Percentiles rank a stretch among this genome's conserved stretches.
phyloP scores from a whole-genome alignment of 2,888 invertebrate species.

The Theretra japonica region DNA sequence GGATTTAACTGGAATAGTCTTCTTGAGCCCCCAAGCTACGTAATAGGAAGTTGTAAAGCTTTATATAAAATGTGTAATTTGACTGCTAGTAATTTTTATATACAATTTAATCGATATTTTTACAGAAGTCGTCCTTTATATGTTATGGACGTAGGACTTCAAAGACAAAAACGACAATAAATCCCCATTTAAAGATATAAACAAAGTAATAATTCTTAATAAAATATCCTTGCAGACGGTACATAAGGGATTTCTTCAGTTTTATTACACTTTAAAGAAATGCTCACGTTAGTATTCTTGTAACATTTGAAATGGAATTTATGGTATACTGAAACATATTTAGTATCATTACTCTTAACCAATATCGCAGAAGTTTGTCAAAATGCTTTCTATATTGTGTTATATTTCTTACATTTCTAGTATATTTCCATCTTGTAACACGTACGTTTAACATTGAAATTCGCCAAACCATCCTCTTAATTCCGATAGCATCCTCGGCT shows the following conservation, averaged over 20 bases:
- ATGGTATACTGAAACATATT: no score
- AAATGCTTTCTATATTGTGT: no score
- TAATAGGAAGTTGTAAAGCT: no score
- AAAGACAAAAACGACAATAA: background rate
- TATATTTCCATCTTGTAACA: no score
- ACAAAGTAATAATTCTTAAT: conserved; percentile 11
- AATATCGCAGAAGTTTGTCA: no score
- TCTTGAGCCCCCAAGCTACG: no score
- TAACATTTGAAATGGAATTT: background rate
- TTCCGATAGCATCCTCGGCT: background rate
- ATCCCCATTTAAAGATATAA: background rate
- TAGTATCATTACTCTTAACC: no score
- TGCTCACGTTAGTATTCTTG: background rate
- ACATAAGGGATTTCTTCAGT: background rate
- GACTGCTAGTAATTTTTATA: background rate
- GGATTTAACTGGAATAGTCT: no score
- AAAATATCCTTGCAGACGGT: background rate
- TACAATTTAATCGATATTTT: background rate
- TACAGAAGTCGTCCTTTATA: background rate
- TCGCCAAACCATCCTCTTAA: background rate
- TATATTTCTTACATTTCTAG: no score
- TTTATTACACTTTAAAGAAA: background rate
- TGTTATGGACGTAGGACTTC: background rate
- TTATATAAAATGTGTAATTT: no score
- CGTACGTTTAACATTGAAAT: background rate